Conservation (phyloP, 2,113 vertebrate genomes). For the Brachyhypopomus gauderio region DNA sequence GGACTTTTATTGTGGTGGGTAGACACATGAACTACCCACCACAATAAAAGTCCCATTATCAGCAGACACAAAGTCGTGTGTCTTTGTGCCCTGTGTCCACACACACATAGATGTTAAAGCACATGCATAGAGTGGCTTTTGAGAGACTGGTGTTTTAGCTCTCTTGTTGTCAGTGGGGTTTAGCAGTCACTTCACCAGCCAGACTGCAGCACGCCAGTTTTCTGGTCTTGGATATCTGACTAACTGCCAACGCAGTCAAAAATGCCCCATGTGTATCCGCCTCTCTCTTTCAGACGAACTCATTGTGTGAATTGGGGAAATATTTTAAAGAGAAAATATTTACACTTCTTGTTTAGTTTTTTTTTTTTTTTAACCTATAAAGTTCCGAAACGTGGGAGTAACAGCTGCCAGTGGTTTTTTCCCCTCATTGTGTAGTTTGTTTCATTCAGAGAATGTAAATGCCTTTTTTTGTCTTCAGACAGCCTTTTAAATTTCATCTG, state of each 20-base stretch:
- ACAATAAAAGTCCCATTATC: slow-evolving; percentile 46
- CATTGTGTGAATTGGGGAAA: slow-evolving; percentile 5
- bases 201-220: background rate
- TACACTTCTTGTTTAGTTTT: too few relatives aligned
- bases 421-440: background rate
- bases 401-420: background rate
- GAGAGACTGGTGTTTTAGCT: slow-evolving; percentile 35
- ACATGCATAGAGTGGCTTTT: background rate
- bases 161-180: background rate
- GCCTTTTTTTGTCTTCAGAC: too few relatives aligned
- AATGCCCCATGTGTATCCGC: background rate
- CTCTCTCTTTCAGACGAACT: background rate
- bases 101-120: background rate
- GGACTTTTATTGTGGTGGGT: slow-evolving; percentile 38
- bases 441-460: too few relatives aligned
- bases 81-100: slow-evolving; percentile 4
- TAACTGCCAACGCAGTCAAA: too few relatives aligned
- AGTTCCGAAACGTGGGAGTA: background rate
- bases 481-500: too few relatives aligned
- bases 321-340: background rate
- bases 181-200: background rate
- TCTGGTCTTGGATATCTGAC: background rate
- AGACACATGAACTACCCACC: background rate
- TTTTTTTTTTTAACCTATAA: too few relatives aligned
- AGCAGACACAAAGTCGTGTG: slow-evolving; percentile 32